Evolutionary conservation across 2,888 invertebrate species (phyloP).

Genomic region (Leucophenga maculata): DNA sequence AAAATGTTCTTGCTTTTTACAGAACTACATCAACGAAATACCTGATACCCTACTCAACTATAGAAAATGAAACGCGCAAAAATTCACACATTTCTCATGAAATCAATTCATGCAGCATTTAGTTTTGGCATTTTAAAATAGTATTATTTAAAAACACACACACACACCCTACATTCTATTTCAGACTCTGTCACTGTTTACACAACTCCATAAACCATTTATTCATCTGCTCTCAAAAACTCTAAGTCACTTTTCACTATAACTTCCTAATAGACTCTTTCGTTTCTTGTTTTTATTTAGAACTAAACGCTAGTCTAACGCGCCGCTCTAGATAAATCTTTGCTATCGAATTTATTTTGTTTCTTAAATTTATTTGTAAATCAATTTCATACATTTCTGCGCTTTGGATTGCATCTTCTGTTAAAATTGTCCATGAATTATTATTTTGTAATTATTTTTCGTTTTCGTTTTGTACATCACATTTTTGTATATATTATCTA

Average conservation of each 20-base stretch:
- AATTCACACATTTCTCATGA: neutral
- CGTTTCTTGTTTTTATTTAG: too few relatives aligned
- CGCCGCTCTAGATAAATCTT: neutral
- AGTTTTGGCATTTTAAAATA: constrained; percentile 30
- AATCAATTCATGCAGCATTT: neutral
- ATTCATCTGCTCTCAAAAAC: neutral
- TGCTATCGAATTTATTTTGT: neutral
- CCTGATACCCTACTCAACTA: constrained; percentile 71
- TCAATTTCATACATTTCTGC: too few relatives aligned
- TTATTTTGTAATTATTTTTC: neutral
- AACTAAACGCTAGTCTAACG: neutral
- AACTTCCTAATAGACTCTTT: neutral
- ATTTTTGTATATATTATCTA: constrained; percentile 19
- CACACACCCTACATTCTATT: too few relatives aligned
- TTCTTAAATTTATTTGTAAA: too few relatives aligned
- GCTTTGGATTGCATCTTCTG: too few relatives aligned
- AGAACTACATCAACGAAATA: constrained; percentile 73
- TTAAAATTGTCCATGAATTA: too few relatives aligned
- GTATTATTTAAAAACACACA: constrained; percentile 13
- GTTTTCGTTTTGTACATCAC: constrained; percentile 5
- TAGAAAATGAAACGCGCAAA: constrained; percentile 58
- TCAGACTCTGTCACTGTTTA: too few relatives aligned
- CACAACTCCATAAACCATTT: neutral
- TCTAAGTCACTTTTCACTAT: constrained; percentile 8
- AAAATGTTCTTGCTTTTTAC: constrained; percentile 43